Evolutionary conservation across 1,140 invertebrate species (phyloP).

Genomic region (Nephila pilipes): DNA sequence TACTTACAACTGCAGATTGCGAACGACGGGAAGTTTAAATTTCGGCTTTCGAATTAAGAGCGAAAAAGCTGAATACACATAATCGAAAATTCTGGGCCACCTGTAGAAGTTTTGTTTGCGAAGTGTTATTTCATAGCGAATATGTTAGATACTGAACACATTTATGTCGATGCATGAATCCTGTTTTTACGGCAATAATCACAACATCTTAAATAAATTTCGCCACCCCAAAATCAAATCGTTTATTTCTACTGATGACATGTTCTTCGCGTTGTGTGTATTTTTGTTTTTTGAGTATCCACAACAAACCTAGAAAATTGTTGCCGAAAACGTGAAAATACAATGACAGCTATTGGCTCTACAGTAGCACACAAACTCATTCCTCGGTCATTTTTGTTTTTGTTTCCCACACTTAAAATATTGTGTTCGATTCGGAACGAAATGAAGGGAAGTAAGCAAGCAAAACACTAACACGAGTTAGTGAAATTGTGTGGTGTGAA

Average conservation of each 20-base stretch:
- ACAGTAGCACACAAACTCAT: no score
- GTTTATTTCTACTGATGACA: no score
- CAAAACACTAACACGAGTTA: constrained; percentile 12
- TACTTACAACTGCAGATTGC: not conserved
- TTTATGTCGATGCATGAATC: not conserved
- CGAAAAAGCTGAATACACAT: constrained; percentile 27
- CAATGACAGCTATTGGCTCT: no score
- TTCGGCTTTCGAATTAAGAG: constrained; percentile 12
- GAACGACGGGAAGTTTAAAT: not conserved
- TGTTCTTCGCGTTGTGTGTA: no score
- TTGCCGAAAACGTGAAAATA: not conserved
- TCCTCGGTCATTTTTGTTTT: no score
- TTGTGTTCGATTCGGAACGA: not conserved
- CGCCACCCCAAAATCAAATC: not conserved
- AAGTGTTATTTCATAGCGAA: not conserved
- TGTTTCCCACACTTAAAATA: not conserved
- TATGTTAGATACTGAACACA: not conserved
- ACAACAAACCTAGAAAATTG: not conserved
- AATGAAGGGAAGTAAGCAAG: not conserved
- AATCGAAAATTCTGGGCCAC: not conserved
- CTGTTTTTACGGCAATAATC: not conserved
- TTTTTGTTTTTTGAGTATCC: no score
- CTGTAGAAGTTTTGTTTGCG: not conserved
- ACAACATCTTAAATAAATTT: not conserved
- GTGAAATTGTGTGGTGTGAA: no score